Evolutionary conservation across 2,797 vertebrate genomes (phyloP), one percentile per base, ranked within the genome.

Genomic region (Distichodus sexfasciatus): DNA sequence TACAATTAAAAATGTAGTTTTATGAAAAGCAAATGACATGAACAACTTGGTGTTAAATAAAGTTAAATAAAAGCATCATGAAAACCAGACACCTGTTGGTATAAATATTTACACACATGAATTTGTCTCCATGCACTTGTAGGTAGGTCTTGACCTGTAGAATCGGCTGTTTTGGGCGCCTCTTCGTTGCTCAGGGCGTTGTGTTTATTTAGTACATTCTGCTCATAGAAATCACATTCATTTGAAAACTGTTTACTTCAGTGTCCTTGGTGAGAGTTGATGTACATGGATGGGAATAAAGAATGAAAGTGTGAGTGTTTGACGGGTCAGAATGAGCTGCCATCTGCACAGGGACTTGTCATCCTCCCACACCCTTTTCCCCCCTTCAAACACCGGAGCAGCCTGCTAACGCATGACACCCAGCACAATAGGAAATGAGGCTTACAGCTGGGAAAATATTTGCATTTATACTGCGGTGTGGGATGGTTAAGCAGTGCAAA

Each of bases 351-450:
- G 58, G 73, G 79, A 60, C 81, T 84, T 81, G 83, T 86, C 82
- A 66, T 87, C 81, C 82, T 81, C 84, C 84, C 80, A 82, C 84
- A 72, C 81, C 79, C 62, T 82, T 78, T 72, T 79, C 80, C 80
- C 79, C 31, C 26, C 67, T 66, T 51, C 17, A 17, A 64, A 69
- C 76, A 79, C 76, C 71, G 64, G 75, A 2, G n/a, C 47, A 44
- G 67, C 17, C 57, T n/a, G 66, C 71, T 71, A 50, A 66, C 23
- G 60, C 55, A 43, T 23, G 38, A 21, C 15, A 28, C 23, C 26
- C 50, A 74, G 23, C 10, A 62, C 53, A 77, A 66, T 78, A 65
- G 76, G 78, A 84, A 66, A 69, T 74, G 53, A 57, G 64, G 58
- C 64, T 60, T 59, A 62, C 54, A 76, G 74, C 70, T 71, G 70